A percentile compares a stretch with the other conserved stretches of the same genome.
Conservation (phyloP, 2,888 invertebrate genomes). For the Cosmorhoe ocellata region DNA sequence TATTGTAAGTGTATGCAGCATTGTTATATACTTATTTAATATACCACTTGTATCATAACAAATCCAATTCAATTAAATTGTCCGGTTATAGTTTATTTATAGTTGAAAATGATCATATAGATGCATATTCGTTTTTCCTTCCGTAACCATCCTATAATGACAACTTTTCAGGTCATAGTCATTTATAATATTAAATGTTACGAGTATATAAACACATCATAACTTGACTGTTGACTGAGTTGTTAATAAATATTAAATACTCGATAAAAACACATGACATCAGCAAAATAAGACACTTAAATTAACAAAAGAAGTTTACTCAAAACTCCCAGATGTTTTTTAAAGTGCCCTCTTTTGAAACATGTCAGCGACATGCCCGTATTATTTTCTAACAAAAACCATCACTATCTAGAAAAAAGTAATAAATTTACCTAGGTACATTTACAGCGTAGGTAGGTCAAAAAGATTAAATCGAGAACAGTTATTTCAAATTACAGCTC, state of each 20-base stretch:
- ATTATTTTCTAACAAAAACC: neutral
- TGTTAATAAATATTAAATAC: too few species aligned
- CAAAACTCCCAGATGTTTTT: neutral
- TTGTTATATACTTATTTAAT: too few species aligned
- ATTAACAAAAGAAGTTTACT: too few species aligned
- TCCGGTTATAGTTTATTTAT: conserved; percentile 1
- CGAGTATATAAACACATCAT: neutral
- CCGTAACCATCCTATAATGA: neutral
- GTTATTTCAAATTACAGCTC: conserved; percentile 26
- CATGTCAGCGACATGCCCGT: conserved; percentile 1
- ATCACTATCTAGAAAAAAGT: neutral
- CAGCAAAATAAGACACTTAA: too few species aligned
- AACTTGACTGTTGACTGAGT: too few species aligned
- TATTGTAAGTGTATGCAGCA: too few species aligned
- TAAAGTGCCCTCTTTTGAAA: conserved; percentile 4
- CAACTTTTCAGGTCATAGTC: neutral
- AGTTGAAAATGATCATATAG: neutral
- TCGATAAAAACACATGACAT: too few species aligned
- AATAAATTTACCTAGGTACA: too few species aligned
- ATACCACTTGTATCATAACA: too few species aligned
- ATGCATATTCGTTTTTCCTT: neutral
- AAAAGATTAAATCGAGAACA: conserved; percentile 17
- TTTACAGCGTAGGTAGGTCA: conserved; percentile 1
- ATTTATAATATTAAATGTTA: too few species aligned
- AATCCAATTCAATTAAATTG: neutral